Evolutionary conservation across 1,140 invertebrate species (phyloP).

Genomic region (Drosophila quadrilineata): DNA sequence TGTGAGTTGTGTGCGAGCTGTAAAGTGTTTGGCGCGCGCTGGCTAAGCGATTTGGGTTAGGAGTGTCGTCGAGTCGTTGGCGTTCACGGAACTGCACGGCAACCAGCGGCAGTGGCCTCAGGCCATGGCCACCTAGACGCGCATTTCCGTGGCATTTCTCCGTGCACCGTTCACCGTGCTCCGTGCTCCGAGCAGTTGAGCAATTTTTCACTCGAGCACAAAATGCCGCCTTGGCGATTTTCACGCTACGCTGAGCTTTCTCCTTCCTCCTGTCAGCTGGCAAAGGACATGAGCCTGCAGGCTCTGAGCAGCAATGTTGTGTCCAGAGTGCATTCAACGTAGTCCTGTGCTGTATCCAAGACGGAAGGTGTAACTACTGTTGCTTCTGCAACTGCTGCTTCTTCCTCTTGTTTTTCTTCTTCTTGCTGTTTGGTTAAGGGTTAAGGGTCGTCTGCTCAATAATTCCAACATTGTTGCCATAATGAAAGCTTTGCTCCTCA

Average conservation of each 20-base stretch:
- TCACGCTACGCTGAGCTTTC: slow-evolving; percentile 39
- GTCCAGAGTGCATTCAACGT: slow-evolving; percentile 59
- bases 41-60: slow-evolving; percentile 76
- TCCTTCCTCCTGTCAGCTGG: background rate
- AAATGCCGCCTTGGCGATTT: slow-evolving; percentile 64
- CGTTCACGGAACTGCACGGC: slow-evolving; percentile 2
- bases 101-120: slow-evolving; percentile 22
- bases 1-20: slow-evolving; percentile 29
- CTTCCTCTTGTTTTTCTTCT: slow-evolving; percentile 10
- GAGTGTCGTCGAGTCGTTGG: slow-evolving; percentile 46
- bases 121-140: slow-evolving; percentile 69
- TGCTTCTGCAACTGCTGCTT: slow-evolving; percentile 1
- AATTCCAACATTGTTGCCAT: slow-evolving; percentile 80
- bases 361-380: background rate
- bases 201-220: slow-evolving; percentile 73
- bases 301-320: too few relatives aligned
- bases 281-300: background rate
- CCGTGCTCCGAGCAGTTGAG: slow-evolving; percentile 36
- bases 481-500: slow-evolving; percentile 81
- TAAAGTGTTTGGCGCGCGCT: slow-evolving; percentile 74
- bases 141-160: slow-evolving; percentile 59
- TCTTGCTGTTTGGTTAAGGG: slow-evolving; percentile 24
- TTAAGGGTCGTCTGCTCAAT: slow-evolving; percentile 59
- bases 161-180: slow-evolving; percentile 17
- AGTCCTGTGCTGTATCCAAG: slow-evolving; percentile 6